Conservation (phyloP, 1,140 invertebrate species). For the Scylla paramamosain region DNA sequence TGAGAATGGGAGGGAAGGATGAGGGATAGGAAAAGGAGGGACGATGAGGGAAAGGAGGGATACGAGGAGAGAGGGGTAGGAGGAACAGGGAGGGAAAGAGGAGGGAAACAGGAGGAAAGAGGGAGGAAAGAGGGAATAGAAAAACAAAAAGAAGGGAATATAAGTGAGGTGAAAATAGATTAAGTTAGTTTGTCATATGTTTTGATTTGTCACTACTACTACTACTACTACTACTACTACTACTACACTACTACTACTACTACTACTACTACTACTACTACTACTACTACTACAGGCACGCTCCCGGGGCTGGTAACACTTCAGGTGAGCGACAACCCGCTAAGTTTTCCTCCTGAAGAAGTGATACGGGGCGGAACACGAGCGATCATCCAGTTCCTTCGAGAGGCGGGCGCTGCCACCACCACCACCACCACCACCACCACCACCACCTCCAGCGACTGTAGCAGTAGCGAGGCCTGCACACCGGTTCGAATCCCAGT, state of each 20-base stretch:
- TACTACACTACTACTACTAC: constrained; percentile 39
- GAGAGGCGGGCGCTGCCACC: neutral
- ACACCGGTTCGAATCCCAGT: neutral
- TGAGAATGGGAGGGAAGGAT: neutral
- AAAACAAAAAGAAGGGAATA: neutral
- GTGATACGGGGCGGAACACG: constrained; percentile 53
- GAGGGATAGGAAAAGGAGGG: neutral
- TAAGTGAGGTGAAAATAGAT: too few species aligned
- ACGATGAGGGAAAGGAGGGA: neutral
- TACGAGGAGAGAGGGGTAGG: too few species aligned
- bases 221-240: constrained; percentile 13
- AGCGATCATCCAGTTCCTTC: constrained; percentile 58
- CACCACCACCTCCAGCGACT: neutral
- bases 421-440: neutral
- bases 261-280: neutral
- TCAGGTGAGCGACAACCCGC: constrained; percentile 70
- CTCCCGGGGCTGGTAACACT: constrained; percentile 60
- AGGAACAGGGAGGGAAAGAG: neutral
- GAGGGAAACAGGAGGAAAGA: neutral
- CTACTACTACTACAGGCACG: constrained; percentile 31
- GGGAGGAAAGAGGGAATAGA: neutral
- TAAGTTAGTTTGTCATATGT: too few species aligned
- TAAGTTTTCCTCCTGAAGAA: constrained; percentile 39
- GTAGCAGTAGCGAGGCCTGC: neutral
- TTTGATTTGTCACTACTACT: constrained; percentile 4